A percentile compares a stretch with the other conserved stretches of the same genome.
phyloP scores from a whole-genome alignment of 2,797 vertebrate genomes.

The Eremophila alpestris region DNA sequence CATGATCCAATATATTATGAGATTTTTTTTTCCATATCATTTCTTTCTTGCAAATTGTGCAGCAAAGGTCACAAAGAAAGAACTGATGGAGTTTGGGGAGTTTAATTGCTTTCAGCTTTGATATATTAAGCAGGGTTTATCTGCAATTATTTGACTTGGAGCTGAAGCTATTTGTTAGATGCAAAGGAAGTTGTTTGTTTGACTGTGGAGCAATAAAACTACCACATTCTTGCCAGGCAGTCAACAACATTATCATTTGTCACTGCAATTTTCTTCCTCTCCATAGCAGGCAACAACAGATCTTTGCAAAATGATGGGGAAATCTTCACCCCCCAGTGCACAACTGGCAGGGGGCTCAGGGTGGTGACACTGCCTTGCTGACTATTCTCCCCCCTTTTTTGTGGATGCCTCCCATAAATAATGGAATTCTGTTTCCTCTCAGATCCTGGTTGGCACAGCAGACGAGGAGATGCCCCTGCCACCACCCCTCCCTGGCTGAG shows the following conservation, averaged over 20 bases:
- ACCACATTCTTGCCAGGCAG: slow-evolving; percentile 17
- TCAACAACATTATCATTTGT: slow-evolving; percentile 27
- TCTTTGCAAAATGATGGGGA: slow-evolving; percentile 7
- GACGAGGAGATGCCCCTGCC: not conserved
- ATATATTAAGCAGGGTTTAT: slow-evolving; percentile 25
- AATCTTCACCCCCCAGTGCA: not conserved
- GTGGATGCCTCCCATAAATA: not conserved
- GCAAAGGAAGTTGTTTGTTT: slow-evolving; percentile 34
- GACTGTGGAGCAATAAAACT: slow-evolving; percentile 35
- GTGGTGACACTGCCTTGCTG: not conserved
- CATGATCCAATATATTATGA: not conserved
- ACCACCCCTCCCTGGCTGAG: not conserved
- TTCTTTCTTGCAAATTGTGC: not conserved
- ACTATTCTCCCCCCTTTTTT: not conserved
- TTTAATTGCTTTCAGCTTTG: slow-evolving; percentile 23
- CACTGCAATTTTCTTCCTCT: slow-evolving; percentile 21
- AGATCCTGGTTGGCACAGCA: not conserved
- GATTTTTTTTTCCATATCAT: not conserved
- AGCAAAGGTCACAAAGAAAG: not conserved
- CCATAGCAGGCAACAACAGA: not conserved
- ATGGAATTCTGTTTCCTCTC: not conserved
- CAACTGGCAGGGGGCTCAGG: not conserved
- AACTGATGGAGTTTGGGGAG: not conserved
- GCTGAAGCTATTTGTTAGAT: slow-evolving; percentile 38
- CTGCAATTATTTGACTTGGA: slow-evolving; percentile 14